Conservation (phyloP, 2,888 invertebrate species). For the Nymphalis c-album region DNA sequence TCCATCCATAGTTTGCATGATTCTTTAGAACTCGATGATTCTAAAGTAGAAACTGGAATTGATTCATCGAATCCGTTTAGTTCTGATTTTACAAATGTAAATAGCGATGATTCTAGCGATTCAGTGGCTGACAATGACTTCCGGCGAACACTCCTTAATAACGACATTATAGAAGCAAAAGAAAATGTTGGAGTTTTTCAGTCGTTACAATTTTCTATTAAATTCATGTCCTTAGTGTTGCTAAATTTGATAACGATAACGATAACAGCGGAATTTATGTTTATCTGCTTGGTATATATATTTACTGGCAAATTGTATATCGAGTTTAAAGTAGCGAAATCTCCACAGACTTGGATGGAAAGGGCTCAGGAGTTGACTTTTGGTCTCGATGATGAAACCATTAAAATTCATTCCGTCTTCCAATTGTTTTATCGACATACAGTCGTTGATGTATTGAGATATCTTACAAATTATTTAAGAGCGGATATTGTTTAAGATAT, state of each 20-base stretch:
- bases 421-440: conserved; percentile 55
- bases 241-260: conserved; percentile 52
- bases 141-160: conserved; percentile 25
- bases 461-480: conserved; percentile 36
- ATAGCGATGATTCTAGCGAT: conserved; percentile 30
- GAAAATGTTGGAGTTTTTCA: conserved; percentile 36
- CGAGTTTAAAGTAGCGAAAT: conserved; percentile 51
- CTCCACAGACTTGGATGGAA: conserved; percentile 54
- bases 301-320: conserved; percentile 55
- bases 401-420: conserved; percentile 55
- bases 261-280: conserved; percentile 52
- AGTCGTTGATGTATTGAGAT: conserved; percentile 54
- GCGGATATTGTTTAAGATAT: neutral
- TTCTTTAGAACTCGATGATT: conserved; percentile 33
- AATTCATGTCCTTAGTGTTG: conserved; percentile 52
- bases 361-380: conserved; percentile 49
- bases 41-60: conserved; percentile 28
- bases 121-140: conserved; percentile 30
- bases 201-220: conserved; percentile 45
- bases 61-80: neutral
- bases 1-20: conserved; percentile 62
- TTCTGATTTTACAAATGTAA: neutral
- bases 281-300: conserved; percentile 49
- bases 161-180: conserved; percentile 33
- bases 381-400: conserved; percentile 52